Base-by-base conservation (phyloP, 2,797 vertebrate genomes). In the Trachops cirrhosus region DNA sequence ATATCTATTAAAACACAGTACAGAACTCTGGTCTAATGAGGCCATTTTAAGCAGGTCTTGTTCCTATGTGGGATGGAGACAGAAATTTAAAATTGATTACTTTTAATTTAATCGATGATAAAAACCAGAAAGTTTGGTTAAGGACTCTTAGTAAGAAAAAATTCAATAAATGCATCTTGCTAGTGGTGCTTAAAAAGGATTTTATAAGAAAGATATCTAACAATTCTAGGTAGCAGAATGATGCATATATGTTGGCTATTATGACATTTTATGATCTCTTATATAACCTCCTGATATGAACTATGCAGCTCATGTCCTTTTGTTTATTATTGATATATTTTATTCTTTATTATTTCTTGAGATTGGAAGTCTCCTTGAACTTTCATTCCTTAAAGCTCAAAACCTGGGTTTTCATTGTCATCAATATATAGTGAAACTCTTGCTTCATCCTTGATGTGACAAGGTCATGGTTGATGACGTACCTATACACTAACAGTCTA, bases 1-100 rank as follows among this genome's bases (percentile, higher is more conserved):
- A 97, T 96, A 97, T 98, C 93, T 95, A 90, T 97, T 98, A 88
- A 97, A 96, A 93, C 77, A 96, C 77, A 79, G 19, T 74, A 46
- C 93, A 98, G 96, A 97, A 87, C 86, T 97, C 89, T 94, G 52
- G 34, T 97, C 93, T 96, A 77, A 96, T 95, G 93, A 95, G 95
- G 91, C 97, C 96, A 97, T 98, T 98, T 97, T 96, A 90, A 86
- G 87, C 21, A 97, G 96, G 24, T 91, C 6, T 54, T 64, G 98
- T 97, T 93, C 48, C 0, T 86, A 95, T 86, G 59, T 90, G 26
- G 93, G 74, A n/a, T 97, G 74, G 89, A 96, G 93, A 94, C 82
- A 83, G 70, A 96, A 94, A 98, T 98, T 97, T 96, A 92, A 96
- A 97, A 92, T 93, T 73, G 75, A 94, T 95, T 88, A 80, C 15